phyloP scores from a whole-genome alignment of 2,797 vertebrate genomes.

The Chelonia mydas region DNA sequence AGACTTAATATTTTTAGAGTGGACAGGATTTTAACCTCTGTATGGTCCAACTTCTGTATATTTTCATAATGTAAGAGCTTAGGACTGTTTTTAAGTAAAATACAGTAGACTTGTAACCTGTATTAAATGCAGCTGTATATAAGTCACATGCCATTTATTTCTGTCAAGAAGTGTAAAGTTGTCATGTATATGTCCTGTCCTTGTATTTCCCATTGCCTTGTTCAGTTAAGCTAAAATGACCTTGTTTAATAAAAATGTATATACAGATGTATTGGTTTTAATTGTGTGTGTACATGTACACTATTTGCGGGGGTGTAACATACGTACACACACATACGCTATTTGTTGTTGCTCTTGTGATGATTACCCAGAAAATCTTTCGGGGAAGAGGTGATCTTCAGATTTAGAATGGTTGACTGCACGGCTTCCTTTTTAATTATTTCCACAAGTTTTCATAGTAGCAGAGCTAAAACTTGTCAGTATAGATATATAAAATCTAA shows the following conservation, averaged over 20 bases:
- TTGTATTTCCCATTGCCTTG: conserved; percentile 77
- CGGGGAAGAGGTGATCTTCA: not conserved
- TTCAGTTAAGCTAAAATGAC: conserved; percentile 74
- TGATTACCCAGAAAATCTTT: not conserved
- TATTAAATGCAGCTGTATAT: conserved; percentile 60
- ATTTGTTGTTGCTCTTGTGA: not conserved
- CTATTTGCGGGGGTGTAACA: too few relatives aligned
- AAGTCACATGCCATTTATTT: conserved; percentile 67
- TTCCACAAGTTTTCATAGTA: not conserved
- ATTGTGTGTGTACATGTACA: not conserved
- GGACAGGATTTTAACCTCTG: conserved; percentile 66
- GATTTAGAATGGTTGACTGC: not conserved
- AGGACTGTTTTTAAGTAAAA: conserved; percentile 67
- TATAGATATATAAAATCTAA: not conserved
- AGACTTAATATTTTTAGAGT: conserved; percentile 80
- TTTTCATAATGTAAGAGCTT: conserved; percentile 73
- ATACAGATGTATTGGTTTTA: conserved; percentile 37
- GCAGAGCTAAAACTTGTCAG: not conserved
- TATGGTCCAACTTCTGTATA: conserved; percentile 64
- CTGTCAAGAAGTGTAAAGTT: conserved; percentile 57
- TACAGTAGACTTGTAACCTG: conserved; percentile 42
- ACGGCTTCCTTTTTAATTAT: not conserved
- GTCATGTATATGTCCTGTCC: conserved; percentile 70
- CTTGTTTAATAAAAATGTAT: conserved; percentile 82
- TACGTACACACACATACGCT: not conserved